Evolutionary conservation across 2,888 invertebrate genomes (phyloP), one percentile per base, ranked within the genome.

Genomic region (Tryphoninae sp.): DNA sequence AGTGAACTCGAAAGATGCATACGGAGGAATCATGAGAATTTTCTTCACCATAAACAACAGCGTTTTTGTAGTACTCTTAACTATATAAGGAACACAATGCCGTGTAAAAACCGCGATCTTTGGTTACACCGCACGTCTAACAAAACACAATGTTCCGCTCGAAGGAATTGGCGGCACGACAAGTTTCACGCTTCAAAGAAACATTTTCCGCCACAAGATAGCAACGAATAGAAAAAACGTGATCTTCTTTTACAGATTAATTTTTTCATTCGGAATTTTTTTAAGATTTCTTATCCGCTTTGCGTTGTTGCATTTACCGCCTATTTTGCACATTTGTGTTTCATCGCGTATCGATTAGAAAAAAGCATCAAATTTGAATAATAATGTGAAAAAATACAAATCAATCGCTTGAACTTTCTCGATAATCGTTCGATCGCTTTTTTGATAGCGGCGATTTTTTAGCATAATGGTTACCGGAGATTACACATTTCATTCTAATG

Each of bases 371-470:
- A 16, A 16, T 40, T 62, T 16, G 16, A 59, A 19, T 42, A 26
- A 45, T 45, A 59, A 16, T 22, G 11, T 9, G 9, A 2, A 58
- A 58, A 19, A 22, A 59, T 4, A 8, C 23, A 72, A 67, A 51
- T 65, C n/a, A 4, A 22, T 62, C 13, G 19, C 16, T 33, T 2
- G 26, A 53, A 59, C 80, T 80, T 80, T 76, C 71, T 62, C 80
- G 65, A 71, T 72, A 65, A 71, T 75, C 49, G 51, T 23, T 11
- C 53, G 19, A 49, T 53, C 9, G 16, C 13, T 9, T 55, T 42
- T 49, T 33, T 6, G 51, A 16, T 19, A 1, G 67, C 61, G 1
- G 33, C 1, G 58, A 61, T 61, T 22, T 72, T 67, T 72, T n/a
- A 33, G 16, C 11, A 58, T 19, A 61, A 81, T 77, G 68, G 62